Evolutionary conservation across 2,888 invertebrate species (phyloP), one percentile per base, ranked within the genome.

Genomic region (Drosophila seclusa): DNA sequence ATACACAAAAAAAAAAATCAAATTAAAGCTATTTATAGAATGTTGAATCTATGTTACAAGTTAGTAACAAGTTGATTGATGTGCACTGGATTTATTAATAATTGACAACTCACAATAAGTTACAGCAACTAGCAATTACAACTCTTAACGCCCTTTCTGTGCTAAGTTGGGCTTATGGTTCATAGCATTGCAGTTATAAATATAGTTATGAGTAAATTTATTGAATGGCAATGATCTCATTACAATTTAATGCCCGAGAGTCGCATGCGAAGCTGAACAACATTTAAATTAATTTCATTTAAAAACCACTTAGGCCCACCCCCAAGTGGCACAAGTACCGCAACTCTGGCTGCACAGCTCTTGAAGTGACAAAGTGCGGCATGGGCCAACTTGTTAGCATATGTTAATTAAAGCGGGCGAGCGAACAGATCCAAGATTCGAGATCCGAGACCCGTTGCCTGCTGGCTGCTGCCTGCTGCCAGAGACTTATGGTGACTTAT

Each of bases 241-340:
- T 87, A 85, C 79, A 88, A 87, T 81, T 81, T 74, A 80, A 89
- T 87, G 78, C 69, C 62, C 57, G 78, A 61, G 57, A 45, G 63
- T 63, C 53, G 68, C 61, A 53, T 57, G 65, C 60, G 50, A 53
- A 62, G 61, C 49, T 48, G 62, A 53, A 63, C 38, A 80, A 71
- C 55, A 89, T 85, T 83, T 88, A 90, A 87, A 87, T 85, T 84
- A 89, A 85, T 89, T 90, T 90, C 74, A 90, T 90, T 87, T 87
- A 87, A 87, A 87, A 87, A 83, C 82, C 90, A 87, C 87, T 87
- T 90, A 87, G 86, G 83, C 86, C 83, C 87, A 88, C 87, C 87
- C 87, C 86, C 90, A 87, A 83, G 72, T 76, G 77, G 70, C 70
- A 83, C 76, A 81, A 78, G 81, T 74, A 80, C 78, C 57, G 27